A percentile compares a stretch with the other conserved stretches of the same genome.
phyloP scores from a whole-genome alignment of 2,113 vertebrate species.

The Candoia aspera region DNA sequence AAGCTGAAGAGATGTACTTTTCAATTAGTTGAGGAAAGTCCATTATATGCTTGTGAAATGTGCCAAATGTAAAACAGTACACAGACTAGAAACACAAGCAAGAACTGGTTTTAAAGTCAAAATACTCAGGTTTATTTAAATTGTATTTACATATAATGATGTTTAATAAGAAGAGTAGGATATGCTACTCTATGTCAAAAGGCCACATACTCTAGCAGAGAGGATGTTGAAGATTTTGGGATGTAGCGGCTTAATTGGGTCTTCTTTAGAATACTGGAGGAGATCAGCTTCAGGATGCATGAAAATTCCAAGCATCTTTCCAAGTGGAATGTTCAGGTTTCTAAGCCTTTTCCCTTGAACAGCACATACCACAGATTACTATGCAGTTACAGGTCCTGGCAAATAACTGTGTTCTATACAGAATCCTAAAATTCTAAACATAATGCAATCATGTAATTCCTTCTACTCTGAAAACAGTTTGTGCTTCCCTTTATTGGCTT shows the following conservation, averaged over 20 bases:
- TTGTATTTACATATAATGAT: not conserved
- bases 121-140: not conserved
- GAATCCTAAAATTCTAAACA: not conserved
- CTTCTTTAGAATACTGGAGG: not conserved
- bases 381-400: not conserved
- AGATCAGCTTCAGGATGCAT: not conserved
- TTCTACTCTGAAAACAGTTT: not conserved
- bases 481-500: not conserved
- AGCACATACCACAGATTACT: not conserved
- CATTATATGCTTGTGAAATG: not conserved
- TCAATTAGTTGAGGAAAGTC: no score
- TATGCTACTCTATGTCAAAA: not conserved
- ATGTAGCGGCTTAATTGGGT: not conserved
- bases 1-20: no score
- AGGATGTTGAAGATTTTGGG: not conserved
- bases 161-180: not conserved
- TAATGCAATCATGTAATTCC: not conserved
- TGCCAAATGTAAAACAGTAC: not conserved
- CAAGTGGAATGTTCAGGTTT: not conserved
- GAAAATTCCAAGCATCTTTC: not conserved
- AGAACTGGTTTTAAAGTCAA: not conserved
- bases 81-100: not conserved
- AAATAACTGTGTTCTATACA: not conserved
- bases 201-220: not conserved
- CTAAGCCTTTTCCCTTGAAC: not conserved